Base-by-base conservation (phyloP, 2,888 invertebrate species). In the Melanotus villosus region DNA sequence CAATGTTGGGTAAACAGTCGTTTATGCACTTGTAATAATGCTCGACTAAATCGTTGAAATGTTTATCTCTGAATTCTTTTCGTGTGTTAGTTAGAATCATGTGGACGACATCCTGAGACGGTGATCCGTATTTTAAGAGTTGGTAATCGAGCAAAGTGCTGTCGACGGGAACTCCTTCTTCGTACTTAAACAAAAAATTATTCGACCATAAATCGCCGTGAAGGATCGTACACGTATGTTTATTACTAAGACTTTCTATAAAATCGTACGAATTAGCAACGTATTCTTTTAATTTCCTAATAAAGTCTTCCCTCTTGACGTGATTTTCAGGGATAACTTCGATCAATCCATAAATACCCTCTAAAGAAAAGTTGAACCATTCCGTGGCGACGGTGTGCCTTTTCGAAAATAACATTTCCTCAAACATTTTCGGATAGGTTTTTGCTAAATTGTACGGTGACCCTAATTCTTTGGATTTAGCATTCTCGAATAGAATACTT, bases 401-500 rank as follows among this genome's bases (percentile, higher is more conserved):
- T 14, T 70, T 59, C 5, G 66, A 36, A 34, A 75, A 72, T 14
- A 79, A 41, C 21, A 75, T 75, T 14, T 80, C 77, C 57, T 76
- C 67, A 10, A 82, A 74, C 10, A 77, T 36, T 7, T 76, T 67
- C 0, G 72, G 68, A 62, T 77, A 75, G 19, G 74, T 71, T 1
- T 78, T 73, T 3, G 43, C 9, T 47, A 82, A 57, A 47, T 63
- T 73, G 62, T 76, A 78, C 14, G 45, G 68, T 21, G 19, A 68
- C n/a, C 71, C 65, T 10, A 71, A 32, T 50, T 76, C 72, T 14
- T 75, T 66, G 0, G 74, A 69, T 69, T 77, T 78, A 7, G 76
- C 80, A 66, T 85, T 82, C 79, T 89, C 88, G 72, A 83, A 87
- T 47, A 88, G 80, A 9, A 89, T 83, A 3, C 86, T 83, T n/a